phyloP scores from a whole-genome alignment of 2,113 vertebrate genomes.

The Prietella phreatophila region DNA sequence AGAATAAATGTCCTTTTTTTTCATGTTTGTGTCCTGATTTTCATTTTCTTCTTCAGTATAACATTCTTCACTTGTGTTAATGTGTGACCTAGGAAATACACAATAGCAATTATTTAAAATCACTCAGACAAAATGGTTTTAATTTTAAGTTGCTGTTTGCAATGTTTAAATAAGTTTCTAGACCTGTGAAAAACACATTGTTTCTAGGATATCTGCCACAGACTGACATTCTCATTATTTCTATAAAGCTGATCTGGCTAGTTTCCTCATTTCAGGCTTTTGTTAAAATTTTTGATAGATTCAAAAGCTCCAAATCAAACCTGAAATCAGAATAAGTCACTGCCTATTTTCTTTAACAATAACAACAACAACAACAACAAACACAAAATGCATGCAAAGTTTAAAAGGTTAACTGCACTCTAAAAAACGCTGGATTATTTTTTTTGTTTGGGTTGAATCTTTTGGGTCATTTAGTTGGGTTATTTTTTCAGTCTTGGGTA shows the following conservation, averaged over 20 bases:
- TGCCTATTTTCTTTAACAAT: not conserved
- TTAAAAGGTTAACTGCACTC: no score
- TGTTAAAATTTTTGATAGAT: not conserved
- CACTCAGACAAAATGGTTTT: not conserved
- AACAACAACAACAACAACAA: not conserved
- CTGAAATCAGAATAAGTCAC: not conserved
- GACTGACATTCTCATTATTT: not conserved
- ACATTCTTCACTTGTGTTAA: not conserved
- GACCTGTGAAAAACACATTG: not conserved
- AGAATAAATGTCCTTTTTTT: constrained; percentile 80
- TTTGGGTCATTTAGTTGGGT: no score
- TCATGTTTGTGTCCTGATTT: constrained; percentile 57
- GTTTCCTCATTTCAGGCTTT: not conserved
- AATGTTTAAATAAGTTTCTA: not conserved
- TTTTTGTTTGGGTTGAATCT: no score
- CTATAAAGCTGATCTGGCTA: not conserved
- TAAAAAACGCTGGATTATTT: no score
- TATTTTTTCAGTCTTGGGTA: no score
- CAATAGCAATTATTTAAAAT: constrained; percentile 2
- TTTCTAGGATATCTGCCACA: not conserved
- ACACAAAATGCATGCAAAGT: not conserved
- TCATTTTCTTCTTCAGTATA: not conserved
- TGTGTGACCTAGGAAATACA: not conserved
- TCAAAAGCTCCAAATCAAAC: not conserved
- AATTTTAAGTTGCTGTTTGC: no score